Evolutionary conservation across 2,888 invertebrate species (phyloP), one percentile per base, ranked within the genome.

Genomic region (Cantharis rustica): DNA sequence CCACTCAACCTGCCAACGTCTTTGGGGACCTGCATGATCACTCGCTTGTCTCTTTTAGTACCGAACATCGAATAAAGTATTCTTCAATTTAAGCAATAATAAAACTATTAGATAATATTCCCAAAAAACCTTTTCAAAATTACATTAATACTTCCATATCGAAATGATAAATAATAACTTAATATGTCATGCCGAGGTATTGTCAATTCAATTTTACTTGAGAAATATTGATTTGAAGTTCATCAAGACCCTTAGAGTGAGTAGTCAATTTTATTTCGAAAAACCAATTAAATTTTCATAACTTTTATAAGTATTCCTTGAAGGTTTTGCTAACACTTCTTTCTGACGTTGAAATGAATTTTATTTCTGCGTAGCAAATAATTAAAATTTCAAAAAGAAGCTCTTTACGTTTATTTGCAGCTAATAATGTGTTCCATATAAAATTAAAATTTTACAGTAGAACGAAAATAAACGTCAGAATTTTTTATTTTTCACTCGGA

Each of bases 401-500:
- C n/a, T 47, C 13, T 47, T 47, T n/a, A 66, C 16, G n/a, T 66
- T 66, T 66, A n/a, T 66, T 66, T 66, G 10, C 17, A 66, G 64
- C 16, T 66, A 66, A 66, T 20, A 20, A 66, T 23, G 64, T 66
- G 64, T 66, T 66, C n/a, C 13, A 66, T 11, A 23, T 66, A 20
- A 66, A 16, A 20, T 66, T 20, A 66, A 66, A 20, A 66, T 66
- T 66, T 20, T 66, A n/a, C 20, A 61, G 70, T 13, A 69, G 66
- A 72, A 20, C 17, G 68, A 73, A 70, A 72, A n/a, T 76, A 76
- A 76, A 76, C 73, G 69, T 31, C 69, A 70, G 62, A 76, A 73
- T 70, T 73, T 76, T 72, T 63, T 61, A 73, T 69, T 81, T 80
- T 77, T 72, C 82, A 80, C 80, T 84, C 82, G 83, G 81, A 83